phyloP scores from a whole-genome alignment of 2,113 vertebrate genomes.

The Cyanoramphus novaezelandiae region DNA sequence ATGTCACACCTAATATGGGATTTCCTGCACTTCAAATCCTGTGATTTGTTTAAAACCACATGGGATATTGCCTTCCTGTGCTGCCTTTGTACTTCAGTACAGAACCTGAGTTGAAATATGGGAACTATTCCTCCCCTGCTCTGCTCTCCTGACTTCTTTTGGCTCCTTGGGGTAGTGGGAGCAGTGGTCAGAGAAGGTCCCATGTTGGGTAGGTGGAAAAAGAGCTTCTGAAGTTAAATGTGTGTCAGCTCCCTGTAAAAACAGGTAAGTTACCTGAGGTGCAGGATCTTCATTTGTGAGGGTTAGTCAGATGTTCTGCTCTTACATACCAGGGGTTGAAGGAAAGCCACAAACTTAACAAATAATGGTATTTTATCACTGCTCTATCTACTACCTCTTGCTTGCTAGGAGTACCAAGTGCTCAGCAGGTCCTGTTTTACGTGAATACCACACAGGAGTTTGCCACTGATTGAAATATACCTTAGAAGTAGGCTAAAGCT shows the following conservation, averaged over 20 bases:
- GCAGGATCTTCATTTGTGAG: neutral
- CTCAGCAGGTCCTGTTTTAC: neutral
- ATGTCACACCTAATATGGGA: neutral
- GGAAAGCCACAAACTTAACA: neutral
- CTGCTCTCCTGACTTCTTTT: neutral
- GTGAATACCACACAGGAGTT: neutral
- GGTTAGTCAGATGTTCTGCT: neutral
- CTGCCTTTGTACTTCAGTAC: neutral
- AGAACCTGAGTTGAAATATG: neutral
- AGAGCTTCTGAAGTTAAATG: neutral
- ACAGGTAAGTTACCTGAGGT: neutral
- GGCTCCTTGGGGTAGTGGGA: neutral
- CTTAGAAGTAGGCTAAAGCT: neutral
- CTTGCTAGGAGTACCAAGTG: neutral
- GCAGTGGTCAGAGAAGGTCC: neutral
- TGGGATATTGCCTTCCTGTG: neutral
- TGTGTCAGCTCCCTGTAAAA: neutral
- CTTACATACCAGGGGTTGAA: neutral
- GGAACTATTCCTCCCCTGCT: neutral
- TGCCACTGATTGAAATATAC: neutral
- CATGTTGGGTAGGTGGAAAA: neutral
- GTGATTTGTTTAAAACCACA: neutral
- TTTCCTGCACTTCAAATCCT: slow-evolving; percentile 14
- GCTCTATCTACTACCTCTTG: neutral
- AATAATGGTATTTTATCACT: neutral